These are phyloP conservation scores for Gonioctena quinquepunctata DNA, from an alignment of 1,140 invertebrate species.

Conservation along the genomic window DNA sequence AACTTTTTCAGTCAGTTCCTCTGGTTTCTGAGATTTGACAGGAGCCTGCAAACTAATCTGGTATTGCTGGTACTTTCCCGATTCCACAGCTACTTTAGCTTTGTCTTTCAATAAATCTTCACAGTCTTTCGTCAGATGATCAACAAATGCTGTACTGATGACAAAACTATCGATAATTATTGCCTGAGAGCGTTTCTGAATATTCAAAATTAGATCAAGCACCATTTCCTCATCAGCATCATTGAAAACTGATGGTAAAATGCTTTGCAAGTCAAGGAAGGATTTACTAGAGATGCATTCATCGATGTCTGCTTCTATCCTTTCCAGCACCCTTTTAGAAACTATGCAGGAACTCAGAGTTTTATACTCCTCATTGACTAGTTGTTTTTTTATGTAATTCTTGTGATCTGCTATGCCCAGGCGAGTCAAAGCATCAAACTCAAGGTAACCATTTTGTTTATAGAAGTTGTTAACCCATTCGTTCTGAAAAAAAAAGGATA, in stretches of 20 bases:
- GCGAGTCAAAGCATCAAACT: slow-evolving; percentile 87
- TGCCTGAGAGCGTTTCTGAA: slow-evolving; percentile 56
- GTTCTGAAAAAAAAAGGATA: slow-evolving; percentile 61
- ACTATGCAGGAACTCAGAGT: slow-evolving; percentile 79
- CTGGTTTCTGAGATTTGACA: slow-evolving; percentile 53
- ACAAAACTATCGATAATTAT: slow-evolving; percentile 61
- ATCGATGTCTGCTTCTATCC: slow-evolving; percentile 82
- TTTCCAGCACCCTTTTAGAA: slow-evolving; percentile 73
- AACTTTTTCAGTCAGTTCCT: slow-evolving; percentile 62
- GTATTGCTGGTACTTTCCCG: slow-evolving; percentile 67
- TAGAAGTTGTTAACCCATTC: slow-evolving; percentile 93
- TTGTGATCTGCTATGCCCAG: slow-evolving; percentile 87
- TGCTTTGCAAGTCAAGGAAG: slow-evolving; percentile 78
- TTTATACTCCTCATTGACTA: slow-evolving; percentile 72
- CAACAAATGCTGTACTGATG: slow-evolving; percentile 69
- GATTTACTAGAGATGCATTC: slow-evolving; percentile 76
- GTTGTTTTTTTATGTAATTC: slow-evolving; percentile 78
- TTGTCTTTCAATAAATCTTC: slow-evolving; percentile 70
- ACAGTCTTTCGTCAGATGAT: slow-evolving; percentile 71
- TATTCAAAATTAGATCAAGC: slow-evolving; percentile 67
- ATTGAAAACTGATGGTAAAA: slow-evolving; percentile 80
- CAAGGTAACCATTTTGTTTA: slow-evolving; percentile 92
- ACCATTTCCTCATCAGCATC: slow-evolving; percentile 76
- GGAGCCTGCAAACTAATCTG: slow-evolving; percentile 63
- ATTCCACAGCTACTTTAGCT: slow-evolving; percentile 72